Evolutionary conservation across 2,797 vertebrate genomes (phyloP).

Genomic region (Karalla daura): DNA sequence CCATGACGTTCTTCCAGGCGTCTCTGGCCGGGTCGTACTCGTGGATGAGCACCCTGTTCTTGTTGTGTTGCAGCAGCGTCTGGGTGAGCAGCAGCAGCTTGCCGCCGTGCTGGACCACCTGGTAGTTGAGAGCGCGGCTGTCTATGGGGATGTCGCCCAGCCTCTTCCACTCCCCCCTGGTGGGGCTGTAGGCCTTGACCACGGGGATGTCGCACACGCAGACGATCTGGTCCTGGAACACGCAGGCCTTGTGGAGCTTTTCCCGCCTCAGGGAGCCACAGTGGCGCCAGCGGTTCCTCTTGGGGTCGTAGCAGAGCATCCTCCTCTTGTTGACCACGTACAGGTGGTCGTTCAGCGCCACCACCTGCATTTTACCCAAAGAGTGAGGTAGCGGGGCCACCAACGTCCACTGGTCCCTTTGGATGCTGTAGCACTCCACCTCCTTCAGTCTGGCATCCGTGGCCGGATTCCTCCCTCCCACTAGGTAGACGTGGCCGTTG

Average conservation of each 20-base stretch:
- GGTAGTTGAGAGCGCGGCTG: slow-evolving; percentile 88
- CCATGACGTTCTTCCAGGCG: slow-evolving; percentile 87
- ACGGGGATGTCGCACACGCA: slow-evolving; percentile 91
- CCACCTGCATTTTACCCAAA: slow-evolving; percentile 89
- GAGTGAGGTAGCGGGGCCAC: slow-evolving; percentile 89
- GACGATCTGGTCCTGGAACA: slow-evolving; percentile 90
- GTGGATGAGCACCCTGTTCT: slow-evolving; percentile 89
- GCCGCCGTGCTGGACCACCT: slow-evolving; percentile 86
- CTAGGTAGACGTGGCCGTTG: slow-evolving; percentile 88
- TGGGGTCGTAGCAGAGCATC: slow-evolving; percentile 90
- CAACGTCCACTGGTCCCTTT: slow-evolving; percentile 90
- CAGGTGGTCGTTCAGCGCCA: slow-evolving; percentile 87
- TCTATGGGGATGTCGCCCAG: slow-evolving; percentile 89
- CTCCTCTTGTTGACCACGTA: slow-evolving; percentile 90
- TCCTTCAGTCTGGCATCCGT: slow-evolving; percentile 88
- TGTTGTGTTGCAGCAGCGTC: slow-evolving; percentile 89
- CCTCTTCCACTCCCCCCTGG: slow-evolving; percentile 87
- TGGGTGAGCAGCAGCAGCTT: slow-evolving; percentile 89
- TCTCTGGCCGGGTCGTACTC: slow-evolving; percentile 87
- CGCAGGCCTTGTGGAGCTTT: slow-evolving; percentile 91
- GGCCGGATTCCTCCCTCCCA: slow-evolving; percentile 87
- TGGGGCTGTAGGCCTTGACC: slow-evolving; percentile 89
- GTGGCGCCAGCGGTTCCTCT: slow-evolving; percentile 89
- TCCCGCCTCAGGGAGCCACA: slow-evolving; percentile 87
- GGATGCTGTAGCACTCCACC: slow-evolving; percentile 90